A percentile compares a stretch with the other conserved stretches of the same genome.
Conservation (phyloP, 2,888 invertebrate species). For the Pachycephus smyrnensis region DNA sequence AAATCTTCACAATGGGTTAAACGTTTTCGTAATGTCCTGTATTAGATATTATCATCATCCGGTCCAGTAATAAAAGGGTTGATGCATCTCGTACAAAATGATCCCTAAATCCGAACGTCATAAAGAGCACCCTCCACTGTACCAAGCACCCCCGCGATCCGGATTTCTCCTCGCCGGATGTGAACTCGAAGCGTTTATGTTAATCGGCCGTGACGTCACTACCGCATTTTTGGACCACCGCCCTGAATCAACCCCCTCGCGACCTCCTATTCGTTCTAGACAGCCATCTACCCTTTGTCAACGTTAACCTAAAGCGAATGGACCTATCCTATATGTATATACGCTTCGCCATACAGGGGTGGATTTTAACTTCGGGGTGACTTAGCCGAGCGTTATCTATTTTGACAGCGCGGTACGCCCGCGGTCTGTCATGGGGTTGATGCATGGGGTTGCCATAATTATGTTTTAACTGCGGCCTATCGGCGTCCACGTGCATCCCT, state of each 20-base stretch:
- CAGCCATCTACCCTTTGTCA: slow-evolving; percentile 49
- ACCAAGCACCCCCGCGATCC: slow-evolving; percentile 24
- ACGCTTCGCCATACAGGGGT: slow-evolving; percentile 40
- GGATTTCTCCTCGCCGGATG: slow-evolving; percentile 21
- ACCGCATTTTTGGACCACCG: slow-evolving; percentile 27
- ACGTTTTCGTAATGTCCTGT: slow-evolving; percentile 58
- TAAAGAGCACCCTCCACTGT: slow-evolving; percentile 41
- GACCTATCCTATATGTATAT: slow-evolving; percentile 43
- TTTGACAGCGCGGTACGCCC: slow-evolving; percentile 64
- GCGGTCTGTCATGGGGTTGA: slow-evolving; percentile 56
- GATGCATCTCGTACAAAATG: slow-evolving; percentile 31
- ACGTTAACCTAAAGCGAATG: slow-evolving; percentile 63
- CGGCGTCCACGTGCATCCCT: slow-evolving; percentile 2
- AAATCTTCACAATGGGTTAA: slow-evolving; percentile 7
- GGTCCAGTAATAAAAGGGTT: slow-evolving; percentile 61
- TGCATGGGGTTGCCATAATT: slow-evolving; percentile 51
- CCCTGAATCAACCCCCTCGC: slow-evolving; percentile 48
- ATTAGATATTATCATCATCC: slow-evolving; percentile 59
- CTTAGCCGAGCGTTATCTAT: slow-evolving; percentile 65
- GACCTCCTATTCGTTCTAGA: slow-evolving; percentile 13
- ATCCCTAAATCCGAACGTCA: neutral
- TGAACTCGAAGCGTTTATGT: slow-evolving; percentile 47
- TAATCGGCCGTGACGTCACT: slow-evolving; percentile 56
- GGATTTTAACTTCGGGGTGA: slow-evolving; percentile 64
- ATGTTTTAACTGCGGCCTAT: slow-evolving; percentile 52